Base-by-base conservation (phyloP, 2,888 invertebrate genomes). In the Drosophila longiperda region DNA sequence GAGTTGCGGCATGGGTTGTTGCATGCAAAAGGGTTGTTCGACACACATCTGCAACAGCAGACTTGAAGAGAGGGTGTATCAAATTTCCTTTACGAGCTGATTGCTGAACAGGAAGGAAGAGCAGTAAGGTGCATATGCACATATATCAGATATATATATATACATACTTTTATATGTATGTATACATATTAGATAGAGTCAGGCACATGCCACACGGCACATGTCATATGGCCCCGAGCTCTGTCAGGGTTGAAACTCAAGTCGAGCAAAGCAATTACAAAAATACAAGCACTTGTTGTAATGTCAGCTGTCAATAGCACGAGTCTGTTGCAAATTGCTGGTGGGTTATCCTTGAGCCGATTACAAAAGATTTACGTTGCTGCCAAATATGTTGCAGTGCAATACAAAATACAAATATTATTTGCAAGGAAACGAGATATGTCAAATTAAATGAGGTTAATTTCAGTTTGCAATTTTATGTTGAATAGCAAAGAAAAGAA, bases 271-370 rank as follows among this genome's bases (percentile, higher is more conserved):
- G 79, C 80, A 81, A 81, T 81, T 81, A 82, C 70, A 79, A 79
- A 76, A 82, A 76, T 60, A 76, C 76, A 81, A 87, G 85, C 86
- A 86, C 86, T 86, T 87, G 86, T 88, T 88, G 84, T 84, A 86
- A 86, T 75, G 89, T 87, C 86, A 87, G 86, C 89, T 87, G 86
- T 87, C 86, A 87, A 88, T 87, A 75, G 77, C 87, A 87, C 79
- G 73, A 82, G 84, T 75, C 71, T 67, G 63, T 76, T 63, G 76
- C 68, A 59, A 78, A 69, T 73, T 60, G 65, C 33, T 61, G 42
- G 75, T 23, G 26, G 66, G 69, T 64, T 54, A 66, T 64, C 48
- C 63, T 11, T 33, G 53, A 23, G 50, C 33, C 57, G 57, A 58
- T 38, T 45, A 32, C 33, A 54, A 36, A 70, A 15, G 70, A 66